A percentile compares a stretch with the other conserved stretches of the same genome.
Evolutionary conservation across 2,113 vertebrate genomes (phyloP).

Genomic region (Columba janthina): DNA sequence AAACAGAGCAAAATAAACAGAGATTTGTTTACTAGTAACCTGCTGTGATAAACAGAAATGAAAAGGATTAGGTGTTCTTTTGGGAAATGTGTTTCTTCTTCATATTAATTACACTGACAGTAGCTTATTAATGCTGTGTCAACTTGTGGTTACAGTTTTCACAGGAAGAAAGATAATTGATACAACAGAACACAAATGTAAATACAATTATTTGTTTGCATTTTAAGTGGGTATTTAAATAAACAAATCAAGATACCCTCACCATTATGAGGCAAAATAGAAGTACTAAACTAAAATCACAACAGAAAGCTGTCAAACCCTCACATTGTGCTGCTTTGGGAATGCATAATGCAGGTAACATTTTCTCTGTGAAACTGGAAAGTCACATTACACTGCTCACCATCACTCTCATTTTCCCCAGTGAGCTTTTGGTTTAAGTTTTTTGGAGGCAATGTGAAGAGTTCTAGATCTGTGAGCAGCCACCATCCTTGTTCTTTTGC

Average conservation of each 20-base stretch:
- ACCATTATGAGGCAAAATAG: not conserved
- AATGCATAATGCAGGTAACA: not conserved
- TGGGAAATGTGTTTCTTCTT: not conserved
- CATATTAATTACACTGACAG: not conserved
- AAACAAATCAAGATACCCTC: not conserved
- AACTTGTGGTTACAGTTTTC: slow-evolving; percentile 15
- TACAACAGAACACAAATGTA: not conserved
- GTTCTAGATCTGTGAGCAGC: not conserved
- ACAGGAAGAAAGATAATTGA: not conserved
- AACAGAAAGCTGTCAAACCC: not conserved
- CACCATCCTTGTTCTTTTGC: not conserved
- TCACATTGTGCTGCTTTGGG: not conserved
- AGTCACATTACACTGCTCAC: not conserved
- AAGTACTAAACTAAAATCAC: not conserved
- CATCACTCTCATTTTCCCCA: not conserved
- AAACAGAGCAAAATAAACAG: not conserved
- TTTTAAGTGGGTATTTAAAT: not conserved
- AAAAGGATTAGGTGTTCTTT: not conserved
- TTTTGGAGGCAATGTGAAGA: not conserved
- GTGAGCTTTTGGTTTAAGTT: not conserved
- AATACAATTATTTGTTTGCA: not conserved
- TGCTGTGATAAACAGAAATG: not conserved
- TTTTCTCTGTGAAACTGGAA: not conserved
- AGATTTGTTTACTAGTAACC: slow-evolving; percentile 19
- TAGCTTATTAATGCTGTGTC: slow-evolving; percentile 29